Conservation (phyloP, 2,888 invertebrate species). For the Heteromyza rotundicornis region DNA sequence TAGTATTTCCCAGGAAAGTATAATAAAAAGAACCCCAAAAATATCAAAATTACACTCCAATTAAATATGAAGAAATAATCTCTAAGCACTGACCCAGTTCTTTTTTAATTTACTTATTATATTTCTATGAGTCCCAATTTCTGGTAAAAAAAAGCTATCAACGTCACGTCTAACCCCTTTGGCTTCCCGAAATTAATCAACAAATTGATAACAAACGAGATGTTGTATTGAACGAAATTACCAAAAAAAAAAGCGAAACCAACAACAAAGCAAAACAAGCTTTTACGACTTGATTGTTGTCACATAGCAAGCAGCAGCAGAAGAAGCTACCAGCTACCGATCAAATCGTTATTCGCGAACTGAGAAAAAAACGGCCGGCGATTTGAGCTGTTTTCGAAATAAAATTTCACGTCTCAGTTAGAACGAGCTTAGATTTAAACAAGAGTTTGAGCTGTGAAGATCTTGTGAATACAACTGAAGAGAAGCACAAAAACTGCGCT, state of each 20-base stretch:
- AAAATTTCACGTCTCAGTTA: conserved; percentile 55
- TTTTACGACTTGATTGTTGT: conserved; percentile 48
- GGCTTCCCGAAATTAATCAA: no score
- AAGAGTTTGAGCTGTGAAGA: conserved; percentile 51
- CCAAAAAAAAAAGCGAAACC: conserved; percentile 19
- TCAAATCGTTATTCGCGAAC: conserved; percentile 13
- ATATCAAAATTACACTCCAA: no score
- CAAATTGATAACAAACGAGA: no score
- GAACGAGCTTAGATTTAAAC: conserved; percentile 58
- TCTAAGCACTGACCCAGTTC: no score
- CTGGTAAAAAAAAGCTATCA: no score
- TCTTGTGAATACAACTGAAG: conserved; percentile 25
- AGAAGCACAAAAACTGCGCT: conserved; percentile 20
- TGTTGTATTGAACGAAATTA: not conserved
- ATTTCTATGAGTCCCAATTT: no score
- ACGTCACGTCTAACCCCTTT: no score
- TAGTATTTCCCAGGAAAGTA: no score
- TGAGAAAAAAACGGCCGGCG: conserved; percentile 7
- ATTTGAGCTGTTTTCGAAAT: conserved; percentile 39
- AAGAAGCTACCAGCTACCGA: conserved; percentile 6
- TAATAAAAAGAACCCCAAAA: no score
- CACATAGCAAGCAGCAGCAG: conserved; percentile 32
- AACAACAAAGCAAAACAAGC: conserved; percentile 34
- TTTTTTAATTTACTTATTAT: no score
- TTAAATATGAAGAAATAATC: no score